phyloP scores from a whole-genome alignment of 2,888 invertebrate genomes.

The Drosophila prostipennis region DNA sequence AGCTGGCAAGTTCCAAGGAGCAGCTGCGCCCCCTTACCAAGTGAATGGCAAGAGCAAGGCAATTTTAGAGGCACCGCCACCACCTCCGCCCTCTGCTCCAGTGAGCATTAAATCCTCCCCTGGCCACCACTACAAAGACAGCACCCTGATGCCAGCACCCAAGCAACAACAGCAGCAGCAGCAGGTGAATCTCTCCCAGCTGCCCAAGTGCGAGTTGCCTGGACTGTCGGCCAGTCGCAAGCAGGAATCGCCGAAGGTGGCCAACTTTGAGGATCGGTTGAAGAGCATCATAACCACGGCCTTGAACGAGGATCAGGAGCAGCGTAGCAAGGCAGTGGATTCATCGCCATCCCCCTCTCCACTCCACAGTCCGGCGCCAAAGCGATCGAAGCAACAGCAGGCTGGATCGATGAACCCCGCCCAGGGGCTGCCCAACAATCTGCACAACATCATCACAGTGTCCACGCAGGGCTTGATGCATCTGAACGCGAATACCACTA shows the following conservation, averaged over 20 bases:
- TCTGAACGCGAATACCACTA: constrained; percentile 83
- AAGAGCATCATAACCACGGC: constrained; percentile 94
- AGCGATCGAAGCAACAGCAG: constrained; percentile 74
- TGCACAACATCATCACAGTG: constrained; percentile 82
- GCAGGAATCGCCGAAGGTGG: constrained; percentile 91
- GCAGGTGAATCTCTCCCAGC: constrained; percentile 47
- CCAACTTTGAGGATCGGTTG: constrained; percentile 95
- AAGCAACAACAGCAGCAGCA: constrained; percentile 61
- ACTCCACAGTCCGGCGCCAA: constrained; percentile 72
- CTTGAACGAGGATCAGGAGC: constrained; percentile 92
- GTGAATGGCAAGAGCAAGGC: constrained; percentile 37
- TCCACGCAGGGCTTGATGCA: constrained; percentile 83
- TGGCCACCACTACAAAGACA: constrained; percentile 68
- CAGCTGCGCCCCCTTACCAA: constrained; percentile 21
- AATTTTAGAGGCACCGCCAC: background rate
- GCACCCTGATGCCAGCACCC: constrained; percentile 84
- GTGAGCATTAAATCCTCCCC: constrained; percentile 42
- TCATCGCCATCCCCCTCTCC: constrained; percentile 56
- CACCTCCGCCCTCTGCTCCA: constrained; percentile 2
- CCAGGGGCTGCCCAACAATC: constrained; percentile 67
- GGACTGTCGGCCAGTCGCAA: constrained; percentile 54
- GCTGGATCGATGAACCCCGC: constrained; percentile 69
- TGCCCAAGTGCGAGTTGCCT: constrained; percentile 80
- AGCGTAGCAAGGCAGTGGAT: constrained; percentile 80
- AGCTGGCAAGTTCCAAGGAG: constrained; percentile 88